phyloP scores from a whole-genome alignment of 2,888 invertebrate species.

The Cantharis flavilabris region DNA sequence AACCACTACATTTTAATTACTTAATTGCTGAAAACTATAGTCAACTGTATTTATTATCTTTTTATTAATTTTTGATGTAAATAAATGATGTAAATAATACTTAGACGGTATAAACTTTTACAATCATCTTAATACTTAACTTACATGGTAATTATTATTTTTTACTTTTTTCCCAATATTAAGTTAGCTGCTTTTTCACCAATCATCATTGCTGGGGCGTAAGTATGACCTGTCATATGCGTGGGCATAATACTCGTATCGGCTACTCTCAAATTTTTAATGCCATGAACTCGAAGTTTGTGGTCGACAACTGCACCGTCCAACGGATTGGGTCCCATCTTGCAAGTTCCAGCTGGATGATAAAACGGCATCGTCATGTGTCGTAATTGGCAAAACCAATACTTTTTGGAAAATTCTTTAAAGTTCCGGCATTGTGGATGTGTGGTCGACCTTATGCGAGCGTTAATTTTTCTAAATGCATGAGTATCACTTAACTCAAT shows the following conservation, averaged over 20 bases:
- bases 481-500: constrained; percentile 51
- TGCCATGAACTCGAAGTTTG: constrained; percentile 57
- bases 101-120: too few species aligned
- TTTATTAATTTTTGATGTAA: too few species aligned
- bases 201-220: constrained; percentile 59
- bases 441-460: constrained; percentile 59
- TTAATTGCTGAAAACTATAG: too few species aligned
- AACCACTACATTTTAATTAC: too few species aligned
- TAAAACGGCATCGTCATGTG: constrained; percentile 55
- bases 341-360: constrained; percentile 59
- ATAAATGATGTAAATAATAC: too few species aligned
- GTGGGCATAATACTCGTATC: constrained; percentile 61
- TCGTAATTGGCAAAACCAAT: constrained; percentile 57
- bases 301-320: constrained; percentile 60
- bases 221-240: constrained; percentile 58
- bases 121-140: too few species aligned
- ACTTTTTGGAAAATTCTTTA: constrained; percentile 52
- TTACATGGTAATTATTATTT: too few species aligned
- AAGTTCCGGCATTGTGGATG: constrained; percentile 57
- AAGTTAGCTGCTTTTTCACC: constrained; percentile 54
- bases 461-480: constrained; percentile 63
- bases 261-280: constrained; percentile 57
- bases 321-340: constrained; percentile 59
- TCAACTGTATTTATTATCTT: too few species aligned
- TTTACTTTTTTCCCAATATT: background rate